phyloP scores from a whole-genome alignment of 2,797 vertebrate genomes.

The Crotalus adamanteus region DNA sequence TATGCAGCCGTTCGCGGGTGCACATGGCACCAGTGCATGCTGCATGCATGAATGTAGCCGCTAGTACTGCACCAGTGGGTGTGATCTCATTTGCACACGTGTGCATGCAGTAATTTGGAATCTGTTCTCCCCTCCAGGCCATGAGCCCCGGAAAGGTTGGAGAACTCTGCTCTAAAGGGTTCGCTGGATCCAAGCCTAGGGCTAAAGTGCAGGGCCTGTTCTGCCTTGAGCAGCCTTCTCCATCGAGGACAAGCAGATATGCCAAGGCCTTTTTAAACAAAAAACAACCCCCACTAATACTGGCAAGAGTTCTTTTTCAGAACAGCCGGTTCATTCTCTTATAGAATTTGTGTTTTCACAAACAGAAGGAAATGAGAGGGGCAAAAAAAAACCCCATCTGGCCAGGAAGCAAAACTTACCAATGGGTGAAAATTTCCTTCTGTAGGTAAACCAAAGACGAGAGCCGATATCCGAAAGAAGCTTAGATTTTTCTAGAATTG shows the following conservation, averaged over 20 bases:
- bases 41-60: too few relatives aligned
- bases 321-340: not conserved
- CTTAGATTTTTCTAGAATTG: slow-evolving; percentile 79
- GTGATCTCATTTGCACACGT: too few relatives aligned
- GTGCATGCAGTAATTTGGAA: too few relatives aligned
- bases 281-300: not conserved
- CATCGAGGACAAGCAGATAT: not conserved
- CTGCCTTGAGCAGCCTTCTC: not conserved
- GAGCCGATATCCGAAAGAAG: slow-evolving; percentile 79
- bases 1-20: too few relatives aligned
- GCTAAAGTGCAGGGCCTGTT: not conserved
- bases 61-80: too few relatives aligned
- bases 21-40: too few relatives aligned
- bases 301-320: not conserved
- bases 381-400: not conserved
- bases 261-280: not conserved
- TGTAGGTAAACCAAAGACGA: slow-evolving; percentile 87
- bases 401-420: slow-evolving; percentile 71
- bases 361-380: not conserved
- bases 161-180: too few relatives aligned
- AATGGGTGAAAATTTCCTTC: slow-evolving; percentile 86
- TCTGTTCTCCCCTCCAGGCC: too few relatives aligned
- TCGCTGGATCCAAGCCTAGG: not conserved
- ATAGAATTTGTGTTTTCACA: not conserved
- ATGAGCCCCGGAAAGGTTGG: too few relatives aligned